A percentile compares a stretch with the other conserved stretches of the same genome.
phyloP scores from a whole-genome alignment of 2,113 vertebrate genomes.

The Lamprotornis superbus region DNA sequence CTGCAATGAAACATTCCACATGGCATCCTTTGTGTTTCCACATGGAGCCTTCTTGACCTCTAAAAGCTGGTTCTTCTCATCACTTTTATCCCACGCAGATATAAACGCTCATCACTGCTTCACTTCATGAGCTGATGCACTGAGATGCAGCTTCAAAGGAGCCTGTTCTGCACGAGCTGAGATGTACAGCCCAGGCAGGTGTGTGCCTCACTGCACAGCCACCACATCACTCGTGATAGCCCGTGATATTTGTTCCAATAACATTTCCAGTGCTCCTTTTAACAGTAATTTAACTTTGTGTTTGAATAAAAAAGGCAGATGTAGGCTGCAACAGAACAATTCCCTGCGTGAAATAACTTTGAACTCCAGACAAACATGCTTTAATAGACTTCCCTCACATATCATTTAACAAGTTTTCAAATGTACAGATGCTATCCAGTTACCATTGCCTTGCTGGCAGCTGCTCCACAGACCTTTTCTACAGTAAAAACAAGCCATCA shows the following conservation, averaged over 20 bases:
- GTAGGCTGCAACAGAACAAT: neutral
- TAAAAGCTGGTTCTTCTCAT: neutral
- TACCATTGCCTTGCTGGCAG: neutral
- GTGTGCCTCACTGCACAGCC: neutral
- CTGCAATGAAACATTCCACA: neutral
- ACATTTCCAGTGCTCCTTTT: neutral
- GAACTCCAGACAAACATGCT: neutral
- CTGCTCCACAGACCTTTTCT: neutral
- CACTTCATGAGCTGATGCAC: rapidly evolving
- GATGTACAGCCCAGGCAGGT: neutral
- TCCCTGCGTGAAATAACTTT: neutral
- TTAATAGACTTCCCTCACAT: neutral
- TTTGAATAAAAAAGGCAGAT: slow-evolving; percentile 12
- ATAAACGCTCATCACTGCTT: rapidly evolving
- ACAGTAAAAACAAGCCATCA: slow-evolving; percentile 3
- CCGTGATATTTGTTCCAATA: neutral
- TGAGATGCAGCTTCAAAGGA: neutral
- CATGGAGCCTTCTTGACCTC: neutral
- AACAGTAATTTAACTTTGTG: neutral
- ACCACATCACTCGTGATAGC: neutral
- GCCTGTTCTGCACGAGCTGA: neutral
- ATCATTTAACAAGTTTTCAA: neutral
- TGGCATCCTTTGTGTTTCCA: neutral
- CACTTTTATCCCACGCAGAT: neutral
- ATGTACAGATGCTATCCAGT: neutral